Percentiles rank a stretch among this genome's conserved stretches.
phyloP scores from a whole-genome alignment of 2,113 vertebrate genomes.

The Hydrolagus affinis region DNA sequence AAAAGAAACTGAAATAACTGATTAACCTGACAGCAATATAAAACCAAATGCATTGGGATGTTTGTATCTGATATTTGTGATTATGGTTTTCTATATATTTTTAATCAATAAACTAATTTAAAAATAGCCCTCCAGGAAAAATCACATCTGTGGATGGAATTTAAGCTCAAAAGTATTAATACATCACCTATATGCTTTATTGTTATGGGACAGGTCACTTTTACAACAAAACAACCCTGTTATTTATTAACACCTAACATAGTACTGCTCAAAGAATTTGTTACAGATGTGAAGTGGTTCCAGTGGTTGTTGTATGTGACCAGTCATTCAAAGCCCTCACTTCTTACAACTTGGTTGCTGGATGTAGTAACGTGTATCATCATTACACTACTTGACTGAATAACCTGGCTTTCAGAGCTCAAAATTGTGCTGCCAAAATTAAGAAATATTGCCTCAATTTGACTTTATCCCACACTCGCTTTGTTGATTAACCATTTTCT shows the following conservation, averaged over 20 bases:
- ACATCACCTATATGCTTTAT: background rate
- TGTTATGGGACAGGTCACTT: constrained; percentile 7
- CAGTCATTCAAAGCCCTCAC: constrained; percentile 12
- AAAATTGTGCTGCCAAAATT: constrained; percentile 47
- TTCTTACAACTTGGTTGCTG: background rate
- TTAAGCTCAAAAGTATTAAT: constrained; percentile 2
- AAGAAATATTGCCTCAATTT: constrained; percentile 49
- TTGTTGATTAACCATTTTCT: constrained; percentile 60
- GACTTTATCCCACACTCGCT: constrained; percentile 46
- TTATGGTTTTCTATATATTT: background rate
- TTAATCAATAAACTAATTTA: constrained; percentile 19
- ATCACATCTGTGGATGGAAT: background rate
- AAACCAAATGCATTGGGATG: background rate
- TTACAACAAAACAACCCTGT: constrained; percentile 13
- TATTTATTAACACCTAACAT: constrained; percentile 41
- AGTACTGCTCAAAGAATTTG: constrained; percentile 40
- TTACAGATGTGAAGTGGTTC: constrained; percentile 44
- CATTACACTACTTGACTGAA: constrained; percentile 35
- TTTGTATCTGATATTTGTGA: constrained; percentile 15
- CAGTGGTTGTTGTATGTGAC: constrained; percentile 28
- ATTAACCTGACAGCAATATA: background rate
- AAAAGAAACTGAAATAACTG: background rate
- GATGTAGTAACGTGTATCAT: constrained; percentile 34
- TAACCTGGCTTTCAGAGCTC: constrained; percentile 39
- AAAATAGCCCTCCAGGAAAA: background rate